Conservation (phyloP, 2,113 vertebrate species). For the Clarias gariepinus region DNA sequence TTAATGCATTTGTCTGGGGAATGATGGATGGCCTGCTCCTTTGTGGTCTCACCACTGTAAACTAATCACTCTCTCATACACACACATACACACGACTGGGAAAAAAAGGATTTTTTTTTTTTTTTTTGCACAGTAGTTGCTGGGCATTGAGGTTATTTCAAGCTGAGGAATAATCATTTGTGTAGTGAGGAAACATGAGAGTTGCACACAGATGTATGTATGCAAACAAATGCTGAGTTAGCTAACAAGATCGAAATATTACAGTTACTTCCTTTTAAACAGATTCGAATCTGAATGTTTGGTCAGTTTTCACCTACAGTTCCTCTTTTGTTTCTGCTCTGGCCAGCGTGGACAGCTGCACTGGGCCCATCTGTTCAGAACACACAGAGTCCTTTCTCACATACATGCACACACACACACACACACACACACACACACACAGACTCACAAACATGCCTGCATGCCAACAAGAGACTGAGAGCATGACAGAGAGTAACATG, state of each 20-base stretch:
- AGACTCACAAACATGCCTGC: background rate
- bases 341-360: constrained; percentile 46
- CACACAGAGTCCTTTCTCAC: constrained; percentile 23
- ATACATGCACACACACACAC: constrained; percentile 10
- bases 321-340: constrained; percentile 41
- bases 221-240: constrained; percentile 16
- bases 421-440: constrained; percentile 4
- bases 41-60: constrained; percentile 53
- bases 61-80: constrained; percentile 46
- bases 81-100: background rate
- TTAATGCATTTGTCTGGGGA: constrained; percentile 52
- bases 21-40: constrained; percentile 52
- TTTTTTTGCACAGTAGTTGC: background rate
- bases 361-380: constrained; percentile 41
- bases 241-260: constrained; percentile 40
- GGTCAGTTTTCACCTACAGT: constrained; percentile 47
- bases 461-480: background rate
- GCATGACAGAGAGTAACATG: too few relatives aligned
- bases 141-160: constrained; percentile 16
- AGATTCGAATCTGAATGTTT: constrained; percentile 37
- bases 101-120: background rate
- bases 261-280: constrained; percentile 46
- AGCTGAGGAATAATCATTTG: constrained; percentile 22
- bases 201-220: background rate
- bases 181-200: background rate